A percentile compares a stretch with the other conserved stretches of the same genome.
These are phyloP conservation scores for Mesorhabditis belari DNA, from an alignment of 2,888 invertebrate species.

Conservation along the genomic window DNA sequence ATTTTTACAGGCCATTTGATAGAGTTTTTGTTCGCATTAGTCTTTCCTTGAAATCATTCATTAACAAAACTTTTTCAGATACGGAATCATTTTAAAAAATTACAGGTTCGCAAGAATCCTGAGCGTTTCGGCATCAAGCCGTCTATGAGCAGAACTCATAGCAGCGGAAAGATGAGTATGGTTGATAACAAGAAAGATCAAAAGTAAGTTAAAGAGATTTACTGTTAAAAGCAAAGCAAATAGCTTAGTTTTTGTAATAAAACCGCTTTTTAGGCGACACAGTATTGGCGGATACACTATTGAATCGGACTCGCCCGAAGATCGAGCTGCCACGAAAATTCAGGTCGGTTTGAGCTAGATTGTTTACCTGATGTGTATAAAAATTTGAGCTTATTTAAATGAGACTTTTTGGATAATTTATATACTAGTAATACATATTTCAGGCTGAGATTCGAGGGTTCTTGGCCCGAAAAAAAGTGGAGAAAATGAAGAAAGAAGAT, in stretches of 20 bases:
- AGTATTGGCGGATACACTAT: conserved; percentile 47
- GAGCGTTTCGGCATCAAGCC: conserved; percentile 76
- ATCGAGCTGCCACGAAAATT: conserved; percentile 49
- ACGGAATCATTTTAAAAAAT: too few relatives aligned
- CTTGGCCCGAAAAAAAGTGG: conserved; percentile 45
- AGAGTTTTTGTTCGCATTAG: conserved; percentile 51
- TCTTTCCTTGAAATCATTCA: background rate
- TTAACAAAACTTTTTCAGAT: conserved; percentile 2
- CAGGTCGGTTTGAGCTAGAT: conserved; percentile 10
- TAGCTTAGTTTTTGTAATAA: background rate
- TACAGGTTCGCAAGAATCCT: conserved; percentile 60
- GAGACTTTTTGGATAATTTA: background rate
- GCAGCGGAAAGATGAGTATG: conserved; percentile 38
- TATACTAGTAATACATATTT: background rate
- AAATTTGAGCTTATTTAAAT: background rate
- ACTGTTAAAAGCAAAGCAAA: background rate
- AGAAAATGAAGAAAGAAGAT: conserved; percentile 70
- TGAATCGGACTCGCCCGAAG: conserved; percentile 42
- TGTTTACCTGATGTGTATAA: background rate
- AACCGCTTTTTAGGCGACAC: conserved; percentile 35
- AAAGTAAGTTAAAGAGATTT: conserved; percentile 28
- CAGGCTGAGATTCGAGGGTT: conserved; percentile 50
- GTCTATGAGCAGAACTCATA: conserved; percentile 35
- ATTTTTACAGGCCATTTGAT: conserved; percentile 83
- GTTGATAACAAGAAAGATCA: conserved; percentile 40